Base-by-base conservation (phyloP, 2,888 invertebrate species). In the Monochamus alternatus region DNA sequence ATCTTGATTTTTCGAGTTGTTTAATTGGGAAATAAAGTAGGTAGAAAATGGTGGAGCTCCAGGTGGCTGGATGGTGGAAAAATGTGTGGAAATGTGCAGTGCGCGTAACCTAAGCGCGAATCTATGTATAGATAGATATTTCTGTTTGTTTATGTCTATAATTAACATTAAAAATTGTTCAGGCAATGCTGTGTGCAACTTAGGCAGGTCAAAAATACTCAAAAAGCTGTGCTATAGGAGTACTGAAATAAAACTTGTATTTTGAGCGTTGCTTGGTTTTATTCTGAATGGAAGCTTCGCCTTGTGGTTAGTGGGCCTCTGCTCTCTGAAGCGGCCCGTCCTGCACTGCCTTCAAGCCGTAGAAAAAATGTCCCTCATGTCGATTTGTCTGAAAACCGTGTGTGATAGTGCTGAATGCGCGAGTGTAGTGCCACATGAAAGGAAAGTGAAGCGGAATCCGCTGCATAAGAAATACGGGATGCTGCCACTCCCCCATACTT, bases 151-250 rank as follows among this genome's bases (percentile, higher is more conserved):
- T 89, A 90, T 89, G 89, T 89, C 89, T 90, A 89, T 89, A 89
- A 89, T 90, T 89, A 90, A 89, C 89, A 89, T 89, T 89, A 89
- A 89, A 89, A 89, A 87, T 89, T 88, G 87, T 88, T 88, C 87
- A 87, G 87, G 88, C 87, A 88, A 87, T 87, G 86, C 87, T 87
- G 87, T 86, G 86, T 87, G 88, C 87, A 87, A 89, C 89, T 89
- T 89, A 88, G 89, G 88, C 88, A 89, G 89, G 89, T 90, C 90
- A 88, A 89, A 90, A 90, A 90, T 90, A 90, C 89, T 88, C 89
- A 89, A 89, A 89, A 89, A 89, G 89, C 89, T 87, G 87, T 89
- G 88, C 88, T 88, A 87, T 87, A 87, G 86, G 86, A 86, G 89
- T 89, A 89, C 89, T 89, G 89, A 89, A 89, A 89, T 89, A 89